Evolutionary conservation across 1,140 invertebrate species (phyloP).

Genomic region (Drosophila kepulauana): DNA sequence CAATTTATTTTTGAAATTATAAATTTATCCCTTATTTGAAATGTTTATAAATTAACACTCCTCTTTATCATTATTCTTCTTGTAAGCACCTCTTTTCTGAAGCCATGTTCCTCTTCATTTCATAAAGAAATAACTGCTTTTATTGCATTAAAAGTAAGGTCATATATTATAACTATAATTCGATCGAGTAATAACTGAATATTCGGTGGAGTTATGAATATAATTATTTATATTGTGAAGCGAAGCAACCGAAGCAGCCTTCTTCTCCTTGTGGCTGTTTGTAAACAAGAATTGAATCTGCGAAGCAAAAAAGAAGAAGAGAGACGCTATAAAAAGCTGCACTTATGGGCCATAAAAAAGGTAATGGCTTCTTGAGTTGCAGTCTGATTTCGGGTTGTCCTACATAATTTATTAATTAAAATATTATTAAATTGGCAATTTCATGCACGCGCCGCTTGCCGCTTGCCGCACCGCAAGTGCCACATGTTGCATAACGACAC

Average conservation of each 20-base stretch:
- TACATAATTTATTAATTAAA: slow-evolving; percentile 57
- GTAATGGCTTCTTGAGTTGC: slow-evolving; percentile 27
- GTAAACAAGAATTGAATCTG: slow-evolving; percentile 6
- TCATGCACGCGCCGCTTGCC: slow-evolving; percentile 32
- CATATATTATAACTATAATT: too few species aligned
- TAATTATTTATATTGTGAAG: not conserved
- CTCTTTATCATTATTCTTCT: too few species aligned
- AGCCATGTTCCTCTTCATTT: too few species aligned
- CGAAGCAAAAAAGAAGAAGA: not conserved
- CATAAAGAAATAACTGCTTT: too few species aligned
- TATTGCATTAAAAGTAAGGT: too few species aligned
- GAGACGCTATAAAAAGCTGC: not conserved
- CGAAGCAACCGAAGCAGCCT: not conserved
- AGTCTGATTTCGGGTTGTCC: slow-evolving; percentile 31
- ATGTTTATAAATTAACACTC: too few species aligned
- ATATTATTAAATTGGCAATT: slow-evolving; percentile 41
- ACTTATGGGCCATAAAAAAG: slow-evolving; percentile 25
- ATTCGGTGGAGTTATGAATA: not conserved
- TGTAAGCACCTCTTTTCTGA: too few species aligned
- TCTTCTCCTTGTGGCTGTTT: not conserved
- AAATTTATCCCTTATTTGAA: too few species aligned
- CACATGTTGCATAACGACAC: slow-evolving; percentile 68
- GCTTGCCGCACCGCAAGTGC: slow-evolving; percentile 41
- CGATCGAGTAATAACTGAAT: not conserved
- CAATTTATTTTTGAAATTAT: too few species aligned